Base-by-base conservation (phyloP, 2,113 vertebrate species). In the Arizona elegans region DNA sequence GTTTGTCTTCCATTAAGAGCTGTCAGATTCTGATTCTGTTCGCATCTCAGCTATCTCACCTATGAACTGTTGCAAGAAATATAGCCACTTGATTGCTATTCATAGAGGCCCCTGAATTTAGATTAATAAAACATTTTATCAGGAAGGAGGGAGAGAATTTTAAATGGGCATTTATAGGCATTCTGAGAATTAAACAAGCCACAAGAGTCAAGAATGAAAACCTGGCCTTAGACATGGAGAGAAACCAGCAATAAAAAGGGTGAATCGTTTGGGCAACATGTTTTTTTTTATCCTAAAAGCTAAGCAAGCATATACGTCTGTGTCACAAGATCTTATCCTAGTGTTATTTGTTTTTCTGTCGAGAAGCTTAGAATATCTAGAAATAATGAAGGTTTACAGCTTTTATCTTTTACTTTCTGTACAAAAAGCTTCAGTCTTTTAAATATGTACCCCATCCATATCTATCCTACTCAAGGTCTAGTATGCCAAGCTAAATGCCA, bases 61-160 rank as follows among this genome's bases (percentile, higher is more conserved):
- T 94, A 93, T 95, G 95, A 95, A 95, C 93, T 93, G 95, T 96
- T 95, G 95, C 94, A 96, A 38, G 90, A 96, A 97, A 95, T 96
- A 94, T 94, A 95, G 95, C 95, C 88, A 95, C 96, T 96, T 93
- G 94, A 92, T 95, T 96, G 93, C 95, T 95, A 91, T 92, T 92
- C 93, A 94, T 95, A 94, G 94, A 94, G 95, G 95, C 94, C 90
- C 95, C 95, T 94, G 95, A 91, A 91, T 95, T 93, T 95, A 95
- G 93, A 94, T 95, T 97, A 97, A 96, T 97, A 96, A 96, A 96
- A 65, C 94, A 91, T 93, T 91, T 96, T 96, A 96, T 94, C 93
- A 94, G 94, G 91, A 96, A 96, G 87, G 94, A 97, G 96, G 86
- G 75, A 58, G n/a, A 94, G 87, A 96, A 94, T 88, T 89, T 81